Evolutionary conservation across 2,888 invertebrate genomes (phyloP), one percentile per base, ranked within the genome.

Genomic region (Tenthredo scrophulariae): DNA sequence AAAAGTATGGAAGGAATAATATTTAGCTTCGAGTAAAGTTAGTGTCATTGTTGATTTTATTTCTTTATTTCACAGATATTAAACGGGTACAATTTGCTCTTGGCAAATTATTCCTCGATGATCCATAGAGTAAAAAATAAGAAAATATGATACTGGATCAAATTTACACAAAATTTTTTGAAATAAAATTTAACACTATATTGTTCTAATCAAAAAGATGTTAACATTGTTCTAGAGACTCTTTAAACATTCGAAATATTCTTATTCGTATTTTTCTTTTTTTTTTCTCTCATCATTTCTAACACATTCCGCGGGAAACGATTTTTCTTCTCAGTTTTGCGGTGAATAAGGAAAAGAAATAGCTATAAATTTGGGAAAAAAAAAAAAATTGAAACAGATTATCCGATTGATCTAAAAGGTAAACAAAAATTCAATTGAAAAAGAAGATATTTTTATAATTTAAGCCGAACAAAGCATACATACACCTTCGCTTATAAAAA

Each of bases 401-500:
- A 26, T 22, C 29, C 18, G n/a, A 72, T 72, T 37, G 15, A 75
- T 75, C 87, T 26, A 62, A 22, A 26, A 22, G 22, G 84, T 83
- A 84, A 43, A 84, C 85, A 58, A 80, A 75, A 84, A 84, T n/a
- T 85, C 70, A 75, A 85, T 84, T 72, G 79, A 84, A 46, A 85
- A 46, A 62, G 70, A 85, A 46, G 29, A 37, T 9, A 40, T 67
- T 74, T 86, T 87, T 77, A 86, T 87, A 87, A 88, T 86, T 87
- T 87, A 33, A 88, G 86, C 84, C 77, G 83, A 87, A 91, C 88
- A 90, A 92, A 91, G 90, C 89, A 90, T 91, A 91, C 92, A 92
- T 90, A 91, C 90, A 91, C 88, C 87, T 90, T 89, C 87, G 89
- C 90, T 91, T 93, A 93, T 92, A 92, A 93, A 93, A 93, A 93